Conservation (phyloP, 2,888 invertebrate species). For the Theristus sp. region DNA sequence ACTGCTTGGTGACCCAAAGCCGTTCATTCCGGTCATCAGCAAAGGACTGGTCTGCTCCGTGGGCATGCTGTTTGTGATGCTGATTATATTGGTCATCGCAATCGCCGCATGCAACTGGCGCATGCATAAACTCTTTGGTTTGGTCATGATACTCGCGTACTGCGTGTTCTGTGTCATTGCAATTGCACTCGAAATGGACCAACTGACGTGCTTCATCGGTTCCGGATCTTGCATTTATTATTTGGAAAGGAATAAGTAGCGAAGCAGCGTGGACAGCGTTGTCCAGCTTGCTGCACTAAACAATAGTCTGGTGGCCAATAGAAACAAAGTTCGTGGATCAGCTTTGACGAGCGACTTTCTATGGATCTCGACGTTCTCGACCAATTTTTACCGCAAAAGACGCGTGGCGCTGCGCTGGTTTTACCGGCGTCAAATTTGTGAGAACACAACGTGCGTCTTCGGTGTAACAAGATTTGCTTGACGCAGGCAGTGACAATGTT, state of each 20-base stretch:
- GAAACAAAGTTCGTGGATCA: too few relatives aligned
- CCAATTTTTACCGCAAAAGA: too few relatives aligned
- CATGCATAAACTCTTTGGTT: slow-evolving; percentile 85
- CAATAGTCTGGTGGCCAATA: too few relatives aligned
- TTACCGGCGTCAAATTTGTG: too few relatives aligned
- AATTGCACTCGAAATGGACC: slow-evolving; percentile 55
- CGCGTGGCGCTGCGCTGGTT: too few relatives aligned
- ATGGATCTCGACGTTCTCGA: too few relatives aligned
- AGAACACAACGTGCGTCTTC: too few relatives aligned
- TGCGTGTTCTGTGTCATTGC: slow-evolving; percentile 84
- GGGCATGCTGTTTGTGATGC: slow-evolving; percentile 83
- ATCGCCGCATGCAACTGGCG: slow-evolving; percentile 44
- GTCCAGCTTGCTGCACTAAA: too few relatives aligned
- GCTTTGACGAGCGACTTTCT: too few relatives aligned
- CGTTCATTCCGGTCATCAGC: slow-evolving; percentile 60
- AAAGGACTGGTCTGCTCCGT: slow-evolving; percentile 94
- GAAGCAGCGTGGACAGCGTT: too few relatives aligned
- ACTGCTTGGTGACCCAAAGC: slow-evolving; percentile 30
- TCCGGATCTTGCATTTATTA: slow-evolving; percentile 8
- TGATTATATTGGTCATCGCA: slow-evolving; percentile 37
- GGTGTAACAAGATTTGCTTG: too few relatives aligned
- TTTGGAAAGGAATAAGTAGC: not conserved
- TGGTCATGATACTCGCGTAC: slow-evolving; percentile 88
- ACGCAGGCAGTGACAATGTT: too few relatives aligned
- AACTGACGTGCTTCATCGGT: slow-evolving; percentile 11